Base-by-base conservation (phyloP, 2,888 invertebrate species). In the Subacronicta megacephala region DNA sequence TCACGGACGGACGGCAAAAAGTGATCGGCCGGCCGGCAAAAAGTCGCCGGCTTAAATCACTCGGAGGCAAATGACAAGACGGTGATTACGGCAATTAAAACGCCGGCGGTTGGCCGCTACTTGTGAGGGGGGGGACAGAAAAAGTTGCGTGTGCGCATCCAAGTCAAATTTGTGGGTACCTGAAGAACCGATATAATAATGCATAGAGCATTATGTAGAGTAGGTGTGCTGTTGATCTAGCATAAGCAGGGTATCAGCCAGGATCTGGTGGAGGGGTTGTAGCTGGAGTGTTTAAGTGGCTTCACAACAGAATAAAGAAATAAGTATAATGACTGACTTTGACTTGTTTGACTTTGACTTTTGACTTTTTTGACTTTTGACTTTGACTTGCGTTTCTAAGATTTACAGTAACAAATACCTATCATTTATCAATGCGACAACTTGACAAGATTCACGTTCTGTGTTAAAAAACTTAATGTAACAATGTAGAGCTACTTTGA, bases 31-130 rank as follows among this genome's bases (percentile, higher is more conserved):
- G 65, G 73, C 59, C 63, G 68, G 63, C 72, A 77, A 65, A 74
- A 65, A 76, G 58, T 63, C 63, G 58, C 62, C 62, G 65, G 74
- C 59, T 71, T 80, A 74, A 82, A 82, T 80, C 84, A 77, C 75
- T 75, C 75, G 66, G 77, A 81, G 81, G 82, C 85, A 86, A 87
- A 87, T 85, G 84, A 81, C 82, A 74, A 78, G 78, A 56, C 77
- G 72, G 74, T 78, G 84, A 85, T 85, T 84, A 81, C 77, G 72
- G 82, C 84, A 85, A 87, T 84, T 84, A 87, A 84, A 70, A 76
- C 65, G 68, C 68, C 61, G 55, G 26, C 49, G 63, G 59, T 50
- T 59, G 72, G 57, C 50, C 43, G 66, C 49, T 57, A 44, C 31
- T 26, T 47, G 49, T 29, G 37, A 18, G 6, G 10, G 38, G 17